Conservation (phyloP, 1,140 invertebrate genomes). For the Ladona fulva region DNA sequence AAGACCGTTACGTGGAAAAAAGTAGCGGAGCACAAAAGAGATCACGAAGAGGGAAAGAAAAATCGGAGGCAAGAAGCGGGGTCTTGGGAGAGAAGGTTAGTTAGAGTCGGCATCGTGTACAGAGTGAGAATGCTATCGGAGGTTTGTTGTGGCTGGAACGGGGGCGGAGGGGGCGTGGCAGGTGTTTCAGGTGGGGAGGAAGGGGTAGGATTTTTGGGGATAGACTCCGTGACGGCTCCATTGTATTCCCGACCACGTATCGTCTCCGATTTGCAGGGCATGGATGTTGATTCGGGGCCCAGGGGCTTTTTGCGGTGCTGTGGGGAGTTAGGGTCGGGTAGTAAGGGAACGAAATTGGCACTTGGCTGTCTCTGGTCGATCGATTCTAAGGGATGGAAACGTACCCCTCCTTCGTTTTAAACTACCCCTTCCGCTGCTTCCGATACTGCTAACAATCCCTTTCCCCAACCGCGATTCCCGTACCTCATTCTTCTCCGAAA, state of each 20-base stretch:
- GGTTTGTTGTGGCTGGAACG: no score
- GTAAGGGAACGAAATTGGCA: background rate
- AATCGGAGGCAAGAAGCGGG: no score
- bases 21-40: no score
- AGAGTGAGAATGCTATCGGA: no score
- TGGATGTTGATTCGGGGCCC: background rate
- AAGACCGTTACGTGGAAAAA: no score
- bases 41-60: no score
- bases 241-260: background rate
- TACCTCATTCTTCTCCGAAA: background rate
- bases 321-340: background rate
- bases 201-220: no score
- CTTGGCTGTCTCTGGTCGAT: background rate
- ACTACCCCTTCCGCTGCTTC: background rate
- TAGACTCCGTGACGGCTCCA: background rate
- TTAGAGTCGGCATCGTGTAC: no score
- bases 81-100: no score
- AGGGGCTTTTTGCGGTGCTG: background rate
- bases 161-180: no score
- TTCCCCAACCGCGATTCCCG: background rate
- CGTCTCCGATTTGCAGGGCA: background rate
- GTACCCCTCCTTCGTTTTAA: background rate
- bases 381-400: background rate
- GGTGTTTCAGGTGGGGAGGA: no score
- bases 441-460: no score